Evolutionary conservation across 30 jellyfish, hydroid and myxozoan genomes (phyloP), one percentile per base, ranked within the genome.

Genomic region (Turritopsis rubra): DNA sequence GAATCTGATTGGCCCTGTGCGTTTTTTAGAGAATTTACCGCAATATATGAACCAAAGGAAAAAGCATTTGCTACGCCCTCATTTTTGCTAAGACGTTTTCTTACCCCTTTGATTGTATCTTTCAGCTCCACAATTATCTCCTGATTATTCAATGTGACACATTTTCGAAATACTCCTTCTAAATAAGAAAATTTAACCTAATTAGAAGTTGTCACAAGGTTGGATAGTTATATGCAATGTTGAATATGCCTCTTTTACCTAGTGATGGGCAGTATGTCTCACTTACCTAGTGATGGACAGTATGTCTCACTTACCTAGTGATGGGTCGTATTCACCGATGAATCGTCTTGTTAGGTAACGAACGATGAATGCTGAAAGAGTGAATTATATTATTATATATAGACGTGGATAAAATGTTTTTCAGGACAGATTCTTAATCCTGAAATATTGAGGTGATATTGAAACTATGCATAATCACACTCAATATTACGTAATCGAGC

Each of bases 321-420:
- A 41, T 20, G 88, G 88, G 53, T 82, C 88, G 73, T 82, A 82
- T 65, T 82, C 88, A 1, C 88, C 88, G 41, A 82, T 82, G 4
- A 65, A 82, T 52, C 88, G 84, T 28, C 88, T 68, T 30, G 88
- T 82, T 8, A 82, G 85, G 73, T 82, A 82, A 8, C 88, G 72
- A 28, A 82, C 88, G 23, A 82, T 71, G 71, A 82, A 26, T 5
- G 88, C 88, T 82, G 52, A 23, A 65, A 82, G 26, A 17, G n/a
- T 21, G 54, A 52, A 18, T 52, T 18, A 0, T 76, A 0, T 19
- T 16, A 60, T n/a, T n/a, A n/a, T n/a, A n/a, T n/a, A n/a, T n/a
- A n/a, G n/a, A n/a, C n/a, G n/a, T n/a, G n/a, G n/a, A n/a, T n/a
- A n/a, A n/a, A n/a, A n/a, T n/a, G n/a, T n/a, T n/a, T n/a, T n/a